These are phyloP conservation scores for Nannospalax galili DNA, from an alignment of 2,113 vertebrate species.

Conservation along the genomic window DNA sequence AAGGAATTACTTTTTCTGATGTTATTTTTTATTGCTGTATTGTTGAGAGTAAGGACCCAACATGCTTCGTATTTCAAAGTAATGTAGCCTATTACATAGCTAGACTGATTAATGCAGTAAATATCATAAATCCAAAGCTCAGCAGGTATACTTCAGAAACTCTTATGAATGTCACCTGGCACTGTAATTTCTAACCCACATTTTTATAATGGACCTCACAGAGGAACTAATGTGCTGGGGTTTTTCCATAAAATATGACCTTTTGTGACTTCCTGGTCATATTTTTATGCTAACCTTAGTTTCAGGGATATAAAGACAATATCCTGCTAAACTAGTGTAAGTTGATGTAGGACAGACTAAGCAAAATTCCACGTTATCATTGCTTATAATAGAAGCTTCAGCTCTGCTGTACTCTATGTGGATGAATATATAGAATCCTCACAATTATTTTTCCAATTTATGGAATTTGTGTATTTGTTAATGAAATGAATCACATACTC, in stretches of 20 bases:
- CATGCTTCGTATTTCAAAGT: slow-evolving; percentile 68
- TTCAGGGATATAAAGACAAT: slow-evolving; percentile 46
- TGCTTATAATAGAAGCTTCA: background rate
- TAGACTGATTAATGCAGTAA: slow-evolving; percentile 49
- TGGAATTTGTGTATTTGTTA: background rate
- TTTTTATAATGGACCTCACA: slow-evolving; percentile 60
- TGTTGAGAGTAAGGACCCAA: slow-evolving; percentile 28
- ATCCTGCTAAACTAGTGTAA: background rate
- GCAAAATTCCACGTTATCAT: background rate
- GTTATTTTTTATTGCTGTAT: slow-evolving; percentile 55
- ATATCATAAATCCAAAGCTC: slow-evolving; percentile 60
- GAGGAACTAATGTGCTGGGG: slow-evolving; percentile 36
- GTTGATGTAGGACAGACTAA: background rate
- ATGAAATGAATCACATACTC: background rate
- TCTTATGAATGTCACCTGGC: slow-evolving; percentile 60
- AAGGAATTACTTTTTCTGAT: slow-evolving; percentile 66
- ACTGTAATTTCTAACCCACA: slow-evolving; percentile 54
- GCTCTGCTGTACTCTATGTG: background rate
- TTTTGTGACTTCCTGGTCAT: slow-evolving; percentile 57
- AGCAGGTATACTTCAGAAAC: slow-evolving; percentile 65
- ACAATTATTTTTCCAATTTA: background rate
- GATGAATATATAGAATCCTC: background rate
- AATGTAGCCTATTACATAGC: slow-evolving; percentile 67
- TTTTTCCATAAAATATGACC: slow-evolving; percentile 62
- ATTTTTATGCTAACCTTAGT: slow-evolving; percentile 65